Evolutionary conservation across 2,888 invertebrate species (phyloP), one percentile per base, ranked within the genome.

Genomic region (Oscheius sp.): DNA sequence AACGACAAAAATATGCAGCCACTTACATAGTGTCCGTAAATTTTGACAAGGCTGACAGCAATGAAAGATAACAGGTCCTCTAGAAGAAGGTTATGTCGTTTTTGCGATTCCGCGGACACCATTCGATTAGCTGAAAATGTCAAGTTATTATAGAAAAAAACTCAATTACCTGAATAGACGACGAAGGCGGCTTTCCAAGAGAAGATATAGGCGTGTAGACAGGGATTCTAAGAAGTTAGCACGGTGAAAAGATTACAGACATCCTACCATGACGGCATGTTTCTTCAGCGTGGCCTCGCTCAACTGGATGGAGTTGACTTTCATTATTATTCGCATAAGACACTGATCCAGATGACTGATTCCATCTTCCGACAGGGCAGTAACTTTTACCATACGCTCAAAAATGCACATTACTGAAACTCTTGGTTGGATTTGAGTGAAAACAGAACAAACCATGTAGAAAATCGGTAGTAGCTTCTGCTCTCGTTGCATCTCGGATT

Each of bases 21-120:
- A 50, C 63, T 21, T 13, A 63, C 63, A 47, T 63, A 63, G 47
- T 63, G 42, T 47, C 48, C 48, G 48, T 48, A 63, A 48, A 63
- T 63, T 63, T 63, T 63, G 21, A 63, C 50, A 11, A 63, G 63
- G 9, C 47, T 29, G 48, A 47, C n/a, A 63, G 21, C 50, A 3
- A 32, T 63, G 2, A 2, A 21, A 21, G 48, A 13, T 5, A 63
- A 29, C 10, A 63, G 29, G 1, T 63, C 63, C 2, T 63, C 32
- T 48, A 63, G 21, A n/a, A 63, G 21, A n/a, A 9, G 5, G 1
- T 32, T 47, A 4, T 48, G n/a, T 32, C 63, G 63, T 10, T 47
- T 3, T 10, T 48, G n/a, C 7, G 48, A 29, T 21, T 63, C 63
- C n/a, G 1, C 3, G 2, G 60, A 37, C 33, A 35, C 2, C 35